These are phyloP conservation scores for Polydrusus tereticollis DNA, from an alignment of 2,888 invertebrate genomes.

Conservation along the genomic window DNA sequence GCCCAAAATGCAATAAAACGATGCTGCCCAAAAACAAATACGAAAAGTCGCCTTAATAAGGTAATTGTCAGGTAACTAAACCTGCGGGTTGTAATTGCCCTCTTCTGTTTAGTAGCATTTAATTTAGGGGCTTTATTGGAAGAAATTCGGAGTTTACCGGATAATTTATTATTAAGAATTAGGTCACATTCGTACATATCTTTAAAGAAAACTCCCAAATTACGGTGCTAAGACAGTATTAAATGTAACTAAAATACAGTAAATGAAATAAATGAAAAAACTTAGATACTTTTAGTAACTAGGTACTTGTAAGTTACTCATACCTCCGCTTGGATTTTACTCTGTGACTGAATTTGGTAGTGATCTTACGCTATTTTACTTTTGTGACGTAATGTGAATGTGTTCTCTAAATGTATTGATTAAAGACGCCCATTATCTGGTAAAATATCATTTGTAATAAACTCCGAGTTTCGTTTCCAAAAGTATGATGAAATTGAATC, in stretches of 20 bases:
- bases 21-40: slow-evolving; percentile 12
- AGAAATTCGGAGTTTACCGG: background rate
- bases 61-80: background rate
- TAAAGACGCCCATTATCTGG: background rate
- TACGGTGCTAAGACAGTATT: too few species aligned
- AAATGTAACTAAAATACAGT: too few species aligned
- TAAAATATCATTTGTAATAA: background rate
- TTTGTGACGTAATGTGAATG: too few species aligned
- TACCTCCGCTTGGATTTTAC: too few species aligned
- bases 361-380: too few species aligned
- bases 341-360: too few species aligned
- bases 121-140: background rate
- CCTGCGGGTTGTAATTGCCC: background rate
- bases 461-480: background rate
- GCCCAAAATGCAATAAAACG: slow-evolving; percentile 18
- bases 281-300: too few species aligned
- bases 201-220: too few species aligned
- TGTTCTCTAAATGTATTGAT: too few species aligned
- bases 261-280: too few species aligned
- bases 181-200: too few species aligned
- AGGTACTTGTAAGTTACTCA: too few species aligned
- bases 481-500: slow-evolving; percentile 10
- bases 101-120: background rate
- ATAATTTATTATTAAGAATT: background rate
- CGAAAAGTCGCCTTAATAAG: background rate